These are phyloP conservation scores for Mus spretus DNA, from an alignment of 2,797 vertebrate genomes.

Conservation along the genomic window DNA sequence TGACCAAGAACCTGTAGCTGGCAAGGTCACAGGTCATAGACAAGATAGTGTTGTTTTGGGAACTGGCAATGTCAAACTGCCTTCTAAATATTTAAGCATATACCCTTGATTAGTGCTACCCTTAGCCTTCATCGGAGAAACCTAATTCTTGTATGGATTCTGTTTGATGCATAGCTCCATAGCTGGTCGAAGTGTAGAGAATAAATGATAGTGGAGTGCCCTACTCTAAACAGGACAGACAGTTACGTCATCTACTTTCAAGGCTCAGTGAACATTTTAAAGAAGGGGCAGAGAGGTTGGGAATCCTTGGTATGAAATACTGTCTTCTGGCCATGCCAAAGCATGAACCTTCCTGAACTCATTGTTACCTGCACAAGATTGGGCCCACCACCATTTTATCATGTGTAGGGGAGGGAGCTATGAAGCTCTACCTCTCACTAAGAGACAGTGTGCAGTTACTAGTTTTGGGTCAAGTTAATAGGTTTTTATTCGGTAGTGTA, in stretches of 20 bases:
- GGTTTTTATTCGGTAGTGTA: neutral
- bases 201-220: no score
- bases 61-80: neutral
- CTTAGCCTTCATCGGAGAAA: neutral
- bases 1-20: neutral
- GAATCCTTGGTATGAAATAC: neutral
- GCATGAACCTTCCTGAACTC: neutral
- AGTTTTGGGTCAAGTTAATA: neutral
- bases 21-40: neutral
- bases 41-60: neutral
- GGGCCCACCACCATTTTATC: neutral
- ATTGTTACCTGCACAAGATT: neutral
- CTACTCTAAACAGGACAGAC: neutral
- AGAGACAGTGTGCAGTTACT: neutral
- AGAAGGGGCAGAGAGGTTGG: neutral
- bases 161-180: neutral
- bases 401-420: neutral
- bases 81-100: neutral
- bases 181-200: neutral
- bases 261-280: neutral
- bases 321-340: neutral
- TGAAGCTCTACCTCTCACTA: neutral
- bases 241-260: neutral
- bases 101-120: neutral
- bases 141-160: neutral